A percentile compares a stretch with the other conserved stretches of the same genome.
Conservation (phyloP, 2,113 vertebrate species). For the Heptranchias perlo region DNA sequence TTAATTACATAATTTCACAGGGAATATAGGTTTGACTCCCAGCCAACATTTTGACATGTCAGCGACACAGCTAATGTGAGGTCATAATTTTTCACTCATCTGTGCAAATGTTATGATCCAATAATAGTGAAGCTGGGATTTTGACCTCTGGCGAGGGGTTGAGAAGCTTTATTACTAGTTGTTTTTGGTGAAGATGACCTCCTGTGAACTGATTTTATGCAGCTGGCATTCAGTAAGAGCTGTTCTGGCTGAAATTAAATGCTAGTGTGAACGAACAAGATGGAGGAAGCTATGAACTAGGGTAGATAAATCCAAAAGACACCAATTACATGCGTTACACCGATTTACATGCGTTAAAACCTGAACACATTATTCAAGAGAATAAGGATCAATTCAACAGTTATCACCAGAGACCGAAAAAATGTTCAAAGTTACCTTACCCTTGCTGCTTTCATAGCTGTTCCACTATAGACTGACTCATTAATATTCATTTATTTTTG, state of each 20-base stretch:
- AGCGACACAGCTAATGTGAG: neutral
- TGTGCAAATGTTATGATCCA: neutral
- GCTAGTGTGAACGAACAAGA: neutral
- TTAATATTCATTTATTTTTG: neutral
- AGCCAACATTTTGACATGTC: neutral
- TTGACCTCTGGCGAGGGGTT: neutral
- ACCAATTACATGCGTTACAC: neutral
- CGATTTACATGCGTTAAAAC: neutral
- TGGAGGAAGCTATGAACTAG: neutral
- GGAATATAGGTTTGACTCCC: neutral
- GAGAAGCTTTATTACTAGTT: neutral
- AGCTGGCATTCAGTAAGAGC: neutral
- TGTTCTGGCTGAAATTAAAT: neutral
- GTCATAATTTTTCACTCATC: neutral
- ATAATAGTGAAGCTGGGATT: neutral
- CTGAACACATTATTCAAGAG: neutral
- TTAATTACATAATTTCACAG: neutral
- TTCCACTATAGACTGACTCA: neutral
- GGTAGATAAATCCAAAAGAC: neutral
- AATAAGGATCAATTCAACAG: neutral
- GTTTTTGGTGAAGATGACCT: neutral
- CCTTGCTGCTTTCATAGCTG: constrained; percentile 18
- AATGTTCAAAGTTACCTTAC: neutral
- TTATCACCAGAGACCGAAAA: neutral
- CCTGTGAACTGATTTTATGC: neutral